Evolutionary conservation across 2,888 invertebrate genomes (phyloP).

Genomic region (Cheiracanthium punctorium): DNA sequence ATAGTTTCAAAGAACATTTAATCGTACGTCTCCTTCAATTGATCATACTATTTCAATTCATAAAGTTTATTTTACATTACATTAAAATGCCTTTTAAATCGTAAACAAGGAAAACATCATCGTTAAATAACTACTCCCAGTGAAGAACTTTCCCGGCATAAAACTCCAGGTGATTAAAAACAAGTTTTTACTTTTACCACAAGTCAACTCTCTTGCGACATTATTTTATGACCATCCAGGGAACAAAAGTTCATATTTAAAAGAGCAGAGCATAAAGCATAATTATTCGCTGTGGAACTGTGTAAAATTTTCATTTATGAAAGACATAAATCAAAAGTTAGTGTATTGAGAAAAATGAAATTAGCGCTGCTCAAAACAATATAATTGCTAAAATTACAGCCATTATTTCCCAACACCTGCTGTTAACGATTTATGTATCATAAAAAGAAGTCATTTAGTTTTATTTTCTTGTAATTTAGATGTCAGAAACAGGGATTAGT

Average conservation of each 20-base stretch:
- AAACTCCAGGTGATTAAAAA: neutral
- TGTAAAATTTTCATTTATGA: conserved; percentile 44
- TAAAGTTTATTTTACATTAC: neutral
- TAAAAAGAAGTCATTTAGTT: conserved; percentile 23
- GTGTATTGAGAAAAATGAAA: conserved; percentile 32
- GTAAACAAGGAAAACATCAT: neutral
- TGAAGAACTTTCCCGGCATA: neutral
- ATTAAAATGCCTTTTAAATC: neutral
- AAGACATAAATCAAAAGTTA: conserved; percentile 57
- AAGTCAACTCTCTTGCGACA: conserved; percentile 18
- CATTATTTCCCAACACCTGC: conserved; percentile 58
- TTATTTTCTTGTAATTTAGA: too few relatives aligned
- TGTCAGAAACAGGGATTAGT: too few relatives aligned
- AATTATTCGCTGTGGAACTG: conserved; percentile 45
- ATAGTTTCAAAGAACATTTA: too few relatives aligned
- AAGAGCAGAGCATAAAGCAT: conserved; percentile 58
- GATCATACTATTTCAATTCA: too few relatives aligned
- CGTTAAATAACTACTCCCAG: neutral
- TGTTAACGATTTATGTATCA: conserved; percentile 37
- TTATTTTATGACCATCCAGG: conserved; percentile 32
- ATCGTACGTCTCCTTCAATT: too few relatives aligned
- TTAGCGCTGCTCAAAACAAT: conserved; percentile 27
- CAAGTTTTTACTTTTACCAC: neutral
- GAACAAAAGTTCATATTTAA: conserved; percentile 45
- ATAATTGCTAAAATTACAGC: conserved; percentile 55